Evolutionary conservation across 2,888 invertebrate genomes (phyloP).

Genomic region (Diarsia mendica): DNA sequence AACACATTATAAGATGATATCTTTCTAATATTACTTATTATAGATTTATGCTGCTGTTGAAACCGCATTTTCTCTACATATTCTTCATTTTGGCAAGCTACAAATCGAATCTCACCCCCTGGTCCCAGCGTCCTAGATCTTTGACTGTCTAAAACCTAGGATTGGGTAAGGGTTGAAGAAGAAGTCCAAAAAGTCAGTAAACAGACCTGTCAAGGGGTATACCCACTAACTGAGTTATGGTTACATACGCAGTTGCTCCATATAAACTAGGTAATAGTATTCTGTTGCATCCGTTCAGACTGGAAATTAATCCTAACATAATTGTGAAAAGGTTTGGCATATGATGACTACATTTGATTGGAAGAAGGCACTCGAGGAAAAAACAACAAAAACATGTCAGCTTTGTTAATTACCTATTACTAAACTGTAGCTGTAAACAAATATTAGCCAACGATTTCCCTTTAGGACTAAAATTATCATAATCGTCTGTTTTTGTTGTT

Average conservation of each 20-base stretch:
- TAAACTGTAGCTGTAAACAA: slow-evolving; percentile 22
- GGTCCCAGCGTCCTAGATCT: background rate
- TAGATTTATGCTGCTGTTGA: background rate
- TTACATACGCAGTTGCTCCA: background rate
- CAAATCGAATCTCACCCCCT: background rate
- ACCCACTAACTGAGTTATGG: background rate
- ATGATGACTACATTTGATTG: background rate
- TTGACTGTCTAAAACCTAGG: background rate
- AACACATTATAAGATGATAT: background rate
- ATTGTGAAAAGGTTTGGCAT: background rate
- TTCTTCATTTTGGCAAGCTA: background rate
- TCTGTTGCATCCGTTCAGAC: background rate
- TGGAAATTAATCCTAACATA: background rate
- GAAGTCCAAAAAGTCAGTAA: background rate
- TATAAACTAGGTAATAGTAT: background rate
- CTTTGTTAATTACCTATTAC: too few species aligned
- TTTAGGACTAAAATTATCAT: slow-evolving; percentile 16
- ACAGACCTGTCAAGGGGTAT: background rate
- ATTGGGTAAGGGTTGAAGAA: too few species aligned
- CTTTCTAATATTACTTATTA: background rate
- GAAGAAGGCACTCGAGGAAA: background rate
- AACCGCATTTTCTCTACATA: background rate
- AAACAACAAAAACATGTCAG: background rate
- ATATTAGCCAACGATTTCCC: slow-evolving; percentile 32
- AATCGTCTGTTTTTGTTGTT: background rate